These are phyloP conservation scores for Myotis yumanensis DNA, from an alignment of 2,113 vertebrate species.

Conservation along the genomic window DNA sequence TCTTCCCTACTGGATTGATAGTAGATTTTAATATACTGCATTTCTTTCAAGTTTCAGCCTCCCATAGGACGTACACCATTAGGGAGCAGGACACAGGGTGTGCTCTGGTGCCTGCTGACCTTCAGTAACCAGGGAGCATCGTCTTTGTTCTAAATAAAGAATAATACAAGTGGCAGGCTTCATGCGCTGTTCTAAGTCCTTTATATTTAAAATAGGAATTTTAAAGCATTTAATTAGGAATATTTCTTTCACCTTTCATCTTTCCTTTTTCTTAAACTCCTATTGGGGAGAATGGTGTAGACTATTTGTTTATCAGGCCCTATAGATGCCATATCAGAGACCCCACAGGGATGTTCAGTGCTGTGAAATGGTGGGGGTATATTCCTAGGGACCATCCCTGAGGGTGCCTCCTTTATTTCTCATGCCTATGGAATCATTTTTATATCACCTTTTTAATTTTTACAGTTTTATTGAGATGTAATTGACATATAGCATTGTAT, in stretches of 20 bases:
- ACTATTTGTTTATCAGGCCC: neutral
- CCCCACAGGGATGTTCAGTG: neutral
- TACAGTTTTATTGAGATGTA: neutral
- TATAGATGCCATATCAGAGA: neutral
- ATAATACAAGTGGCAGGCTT: neutral
- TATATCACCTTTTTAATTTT: neutral
- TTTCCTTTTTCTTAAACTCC: conserved; percentile 27
- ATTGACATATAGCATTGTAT: neutral
- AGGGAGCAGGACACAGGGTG: neutral
- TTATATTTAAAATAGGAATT: conserved; percentile 22
- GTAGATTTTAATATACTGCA: conserved; percentile 64
- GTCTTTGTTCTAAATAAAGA: conserved; percentile 5
- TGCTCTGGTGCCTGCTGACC: neutral
- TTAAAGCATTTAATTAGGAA: conserved; percentile 15
- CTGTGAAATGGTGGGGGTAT: neutral
- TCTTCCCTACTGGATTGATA: conserved; percentile 28
- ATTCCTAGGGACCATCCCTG: neutral
- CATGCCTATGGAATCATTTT: neutral
- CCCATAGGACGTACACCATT: neutral
- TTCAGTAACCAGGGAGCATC: neutral
- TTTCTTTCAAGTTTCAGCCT: conserved; percentile 46
- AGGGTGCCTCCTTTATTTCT: neutral
- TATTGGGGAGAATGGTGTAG: neutral
- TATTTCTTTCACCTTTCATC: neutral
- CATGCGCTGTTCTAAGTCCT: neutral